A percentile compares a stretch with the other conserved stretches of the same genome.
Evolutionary conservation across 2,113 vertebrate species (phyloP).

Genomic region (Peromyscus maniculatus): DNA sequence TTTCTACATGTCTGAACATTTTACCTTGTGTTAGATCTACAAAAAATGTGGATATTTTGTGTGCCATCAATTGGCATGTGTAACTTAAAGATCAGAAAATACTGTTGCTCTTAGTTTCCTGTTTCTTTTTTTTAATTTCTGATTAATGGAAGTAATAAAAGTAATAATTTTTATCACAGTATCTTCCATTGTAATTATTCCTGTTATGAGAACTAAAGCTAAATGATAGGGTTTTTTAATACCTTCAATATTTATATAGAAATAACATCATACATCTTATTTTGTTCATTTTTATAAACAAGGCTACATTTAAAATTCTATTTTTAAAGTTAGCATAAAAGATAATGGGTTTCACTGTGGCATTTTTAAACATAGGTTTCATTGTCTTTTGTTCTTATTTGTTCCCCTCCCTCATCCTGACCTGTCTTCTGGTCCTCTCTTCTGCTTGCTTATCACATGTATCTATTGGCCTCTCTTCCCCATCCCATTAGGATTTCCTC

Average conservation of each 20-base stretch:
- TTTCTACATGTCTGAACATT: not conserved
- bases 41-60: not conserved
- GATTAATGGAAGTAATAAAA: not conserved
- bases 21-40: no score
- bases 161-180: not conserved
- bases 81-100: not conserved
- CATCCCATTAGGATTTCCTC: not conserved
- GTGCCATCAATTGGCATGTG: not conserved
- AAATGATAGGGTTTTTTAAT: not conserved
- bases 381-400: not conserved
- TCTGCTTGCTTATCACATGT: no score
- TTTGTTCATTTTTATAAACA: not conserved
- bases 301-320: not conserved
- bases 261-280: not conserved
- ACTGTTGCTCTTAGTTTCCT: not conserved
- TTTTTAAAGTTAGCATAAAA: not conserved
- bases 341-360: not conserved
- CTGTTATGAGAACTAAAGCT: not conserved
- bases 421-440: not conserved
- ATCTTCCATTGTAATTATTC: not conserved
- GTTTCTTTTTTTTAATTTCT: not conserved
- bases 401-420: no score
- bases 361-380: not conserved
- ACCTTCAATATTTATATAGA: not conserved
- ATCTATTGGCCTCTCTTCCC: not conserved